Evolutionary conservation across 1,140 invertebrate species (phyloP).

Genomic region (Bombus impatiens): DNA sequence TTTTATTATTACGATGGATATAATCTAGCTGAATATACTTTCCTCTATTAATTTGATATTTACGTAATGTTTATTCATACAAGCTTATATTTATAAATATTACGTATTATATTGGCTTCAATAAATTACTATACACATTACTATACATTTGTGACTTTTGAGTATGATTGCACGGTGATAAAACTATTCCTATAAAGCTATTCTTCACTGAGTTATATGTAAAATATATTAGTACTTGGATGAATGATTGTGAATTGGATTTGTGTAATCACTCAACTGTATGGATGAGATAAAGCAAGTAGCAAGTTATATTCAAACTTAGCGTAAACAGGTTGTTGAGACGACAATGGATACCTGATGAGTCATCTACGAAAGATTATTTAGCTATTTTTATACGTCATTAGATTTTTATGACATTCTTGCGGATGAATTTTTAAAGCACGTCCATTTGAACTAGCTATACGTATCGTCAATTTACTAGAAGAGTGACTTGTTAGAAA

Average conservation of each 20-base stretch:
- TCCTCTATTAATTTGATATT: not conserved
- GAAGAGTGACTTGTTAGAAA: too few relatives aligned
- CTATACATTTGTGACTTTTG: not conserved
- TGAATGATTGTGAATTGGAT: not conserved
- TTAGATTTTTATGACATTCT: not conserved
- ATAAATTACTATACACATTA: not conserved
- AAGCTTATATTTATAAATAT: not conserved
- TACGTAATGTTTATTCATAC: too few relatives aligned
- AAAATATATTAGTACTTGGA: not conserved
- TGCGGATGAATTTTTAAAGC: too few relatives aligned
- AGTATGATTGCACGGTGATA: not conserved
- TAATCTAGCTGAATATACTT: not conserved
- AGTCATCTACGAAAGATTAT: not conserved
- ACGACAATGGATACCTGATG: not conserved
- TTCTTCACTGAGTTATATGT: not conserved
- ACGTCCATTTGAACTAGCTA: not conserved
- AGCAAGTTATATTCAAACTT: not conserved
- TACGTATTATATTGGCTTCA: not conserved
- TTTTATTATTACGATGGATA: not conserved
- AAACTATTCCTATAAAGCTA: not conserved
- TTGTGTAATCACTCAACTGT: not conserved
- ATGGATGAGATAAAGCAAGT: not conserved
- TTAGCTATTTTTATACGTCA: not conserved
- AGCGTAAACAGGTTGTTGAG: not conserved
- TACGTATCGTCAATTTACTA: too few relatives aligned